Evolutionary conservation across 1,140 invertebrate species (phyloP).

Genomic region (Drosophila obscura): DNA sequence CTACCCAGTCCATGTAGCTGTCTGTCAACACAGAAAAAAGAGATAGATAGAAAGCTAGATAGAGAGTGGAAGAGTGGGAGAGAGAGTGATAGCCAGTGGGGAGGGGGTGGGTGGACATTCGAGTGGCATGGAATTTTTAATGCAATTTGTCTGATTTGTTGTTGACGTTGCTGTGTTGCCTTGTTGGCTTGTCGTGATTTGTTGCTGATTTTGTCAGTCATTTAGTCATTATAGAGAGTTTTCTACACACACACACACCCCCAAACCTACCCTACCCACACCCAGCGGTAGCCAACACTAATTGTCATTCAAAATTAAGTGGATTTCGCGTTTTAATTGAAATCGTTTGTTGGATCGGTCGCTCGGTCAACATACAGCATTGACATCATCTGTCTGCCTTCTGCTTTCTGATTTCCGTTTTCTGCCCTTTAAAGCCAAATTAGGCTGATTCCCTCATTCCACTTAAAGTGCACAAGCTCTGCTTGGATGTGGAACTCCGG

Average conservation of each 20-base stretch:
- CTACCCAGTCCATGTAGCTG: constrained; percentile 48
- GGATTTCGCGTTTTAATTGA: constrained; percentile 79
- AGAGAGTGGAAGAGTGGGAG: background rate
- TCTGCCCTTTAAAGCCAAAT: constrained; percentile 61
- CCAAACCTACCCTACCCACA: constrained; percentile 8
- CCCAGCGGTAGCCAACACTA: constrained; percentile 57
- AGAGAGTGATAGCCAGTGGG: background rate
- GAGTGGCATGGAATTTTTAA: constrained; percentile 81
- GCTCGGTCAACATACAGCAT: constrained; percentile 17
- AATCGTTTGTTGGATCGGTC: constrained; percentile 47
- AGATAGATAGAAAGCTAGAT: too few species aligned
- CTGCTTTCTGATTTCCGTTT: background rate
- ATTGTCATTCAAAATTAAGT: constrained; percentile 82
- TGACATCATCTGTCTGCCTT: constrained; percentile 16
- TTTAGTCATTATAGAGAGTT: constrained; percentile 77
- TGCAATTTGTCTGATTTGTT: constrained; percentile 83
- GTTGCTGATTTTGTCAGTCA: constrained; percentile 81
- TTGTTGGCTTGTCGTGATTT: constrained; percentile 77
- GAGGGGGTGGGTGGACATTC: constrained; percentile 25
- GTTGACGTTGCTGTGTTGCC: constrained; percentile 69
- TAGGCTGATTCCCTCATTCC: constrained; percentile 16
- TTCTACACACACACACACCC: constrained; percentile 15
- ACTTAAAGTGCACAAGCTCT: too few species aligned
- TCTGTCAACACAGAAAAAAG: constrained; percentile 59
- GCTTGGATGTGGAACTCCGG: background rate